Conservation (phyloP, 2,888 invertebrate genomes). For the Mimas tiliae region DNA sequence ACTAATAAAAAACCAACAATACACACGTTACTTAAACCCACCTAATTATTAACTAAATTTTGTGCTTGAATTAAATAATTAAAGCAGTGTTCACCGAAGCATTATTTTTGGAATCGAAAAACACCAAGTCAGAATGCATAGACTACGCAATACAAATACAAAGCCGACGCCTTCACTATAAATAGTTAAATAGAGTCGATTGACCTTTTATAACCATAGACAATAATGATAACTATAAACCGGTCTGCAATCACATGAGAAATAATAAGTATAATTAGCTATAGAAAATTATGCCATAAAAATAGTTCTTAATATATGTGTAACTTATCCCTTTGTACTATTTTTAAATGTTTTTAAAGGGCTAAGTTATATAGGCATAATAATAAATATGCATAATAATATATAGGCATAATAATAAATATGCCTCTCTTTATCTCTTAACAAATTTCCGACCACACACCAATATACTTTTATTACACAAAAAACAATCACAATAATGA, state of each 20-base stretch:
- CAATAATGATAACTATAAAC: background rate
- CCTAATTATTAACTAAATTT: constrained; percentile 32
- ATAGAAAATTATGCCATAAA: constrained; percentile 7
- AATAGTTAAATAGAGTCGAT: background rate
- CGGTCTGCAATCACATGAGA: background rate
- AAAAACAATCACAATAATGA: constrained; percentile 13
- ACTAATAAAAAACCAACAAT: constrained; percentile 56
- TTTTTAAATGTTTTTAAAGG: too few relatives aligned
- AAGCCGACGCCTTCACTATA: background rate
- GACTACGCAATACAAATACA: constrained; percentile 1
- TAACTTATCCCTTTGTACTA: background rate
- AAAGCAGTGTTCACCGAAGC: constrained; percentile 28
- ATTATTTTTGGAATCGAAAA: constrained; percentile 15
- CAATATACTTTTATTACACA: constrained; percentile 14
- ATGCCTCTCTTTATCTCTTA: background rate
- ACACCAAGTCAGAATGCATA: constrained; percentile 2
- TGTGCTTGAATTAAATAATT: constrained; percentile 34
- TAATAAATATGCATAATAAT: too few relatives aligned
- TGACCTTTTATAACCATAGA: constrained; percentile 1
- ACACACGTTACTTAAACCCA: constrained; percentile 32
- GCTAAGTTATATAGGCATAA: background rate
- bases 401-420: background rate
- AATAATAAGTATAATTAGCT: background rate
- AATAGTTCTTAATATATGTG: background rate
- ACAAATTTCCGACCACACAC: constrained; percentile 2